Evolutionary conservation across 2,888 invertebrate species (phyloP), one percentile per base, ranked within the genome.

Genomic region (Chrysina gloriosa): DNA sequence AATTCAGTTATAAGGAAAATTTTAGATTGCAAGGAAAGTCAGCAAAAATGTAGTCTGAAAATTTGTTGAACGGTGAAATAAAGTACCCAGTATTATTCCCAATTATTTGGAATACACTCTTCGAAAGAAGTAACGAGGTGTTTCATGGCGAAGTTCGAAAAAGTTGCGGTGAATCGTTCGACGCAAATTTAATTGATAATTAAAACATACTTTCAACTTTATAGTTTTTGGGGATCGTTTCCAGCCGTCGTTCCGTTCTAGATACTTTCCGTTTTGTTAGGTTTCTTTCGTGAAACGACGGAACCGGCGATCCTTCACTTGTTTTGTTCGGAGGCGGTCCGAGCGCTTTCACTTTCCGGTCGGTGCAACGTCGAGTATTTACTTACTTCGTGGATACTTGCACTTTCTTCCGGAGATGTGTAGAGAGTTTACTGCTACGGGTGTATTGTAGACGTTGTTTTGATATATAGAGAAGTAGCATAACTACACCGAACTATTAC

Each of bases 311-410:
- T 52, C 52, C 31, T 16, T 52, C 25, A 23, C 25, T 58, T 42
- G 58, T 61, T 42, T 31, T 25, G 42, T 27, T 61, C 42, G n/a
- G 9, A 25, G 16, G 9, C 29, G 16, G 31, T 21, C 14, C 27
- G 42, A 3, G 14, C 42, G 42, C 58, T 61, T 61, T 61, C 58
- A 61, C 58, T 61, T 61, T 61, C 16, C 16, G 11, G 52, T 52
- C 16, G 14, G 14, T 42, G 36, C 2, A 36, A 36, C 14, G 56
- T 9, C 31, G 45, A 56, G 11, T 36, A 9, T 23, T 23, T 11
- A 11, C 19, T 61, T 42, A 16, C 36, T 42, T 16, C 19, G 19
- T 25, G 27, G 27, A 42, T 61, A 61, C 42, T 42, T 61, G 58
- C 58, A 61, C 58, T 61, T 61, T 61, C 58, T 27, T 61, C 9